Percentiles rank a stretch among this genome's conserved stretches.
phyloP scores from a whole-genome alignment of 2,797 vertebrate genomes.

The Gallirallus australis region DNA sequence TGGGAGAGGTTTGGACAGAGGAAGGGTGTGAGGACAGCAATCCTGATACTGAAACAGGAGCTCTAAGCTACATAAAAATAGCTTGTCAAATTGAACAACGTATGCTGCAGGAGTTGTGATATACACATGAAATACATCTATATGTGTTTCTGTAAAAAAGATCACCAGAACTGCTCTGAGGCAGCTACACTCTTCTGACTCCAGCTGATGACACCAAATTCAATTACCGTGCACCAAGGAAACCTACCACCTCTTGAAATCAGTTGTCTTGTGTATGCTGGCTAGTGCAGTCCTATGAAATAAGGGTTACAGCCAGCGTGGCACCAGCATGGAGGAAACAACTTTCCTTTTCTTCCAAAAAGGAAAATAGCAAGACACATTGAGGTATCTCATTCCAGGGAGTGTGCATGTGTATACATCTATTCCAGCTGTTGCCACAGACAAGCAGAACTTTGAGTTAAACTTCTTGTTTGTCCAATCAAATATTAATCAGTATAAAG shows the following conservation, averaged over 20 bases:
- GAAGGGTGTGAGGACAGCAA: neutral
- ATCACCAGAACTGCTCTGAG: neutral
- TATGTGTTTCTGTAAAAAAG: neutral
- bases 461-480: neutral
- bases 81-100: neutral
- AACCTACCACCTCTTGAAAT: neutral
- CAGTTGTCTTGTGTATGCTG: neutral
- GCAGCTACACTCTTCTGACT: neutral
- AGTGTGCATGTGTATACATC: neutral
- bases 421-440: neutral
- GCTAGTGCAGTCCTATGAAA: neutral
- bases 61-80: neutral
- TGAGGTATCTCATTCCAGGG: neutral
- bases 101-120: neutral
- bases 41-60: neutral
- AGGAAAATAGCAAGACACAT: neutral
- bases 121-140: neutral
- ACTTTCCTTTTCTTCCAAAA: neutral
- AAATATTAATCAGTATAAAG: neutral
- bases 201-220: neutral
- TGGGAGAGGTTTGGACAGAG: neutral
- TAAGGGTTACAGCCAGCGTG: neutral
- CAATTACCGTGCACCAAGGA: neutral
- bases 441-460: neutral
- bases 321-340: neutral